phyloP scores from a whole-genome alignment of 2,113 vertebrate genomes.

The Coryphaenoides rupestris region DNA sequence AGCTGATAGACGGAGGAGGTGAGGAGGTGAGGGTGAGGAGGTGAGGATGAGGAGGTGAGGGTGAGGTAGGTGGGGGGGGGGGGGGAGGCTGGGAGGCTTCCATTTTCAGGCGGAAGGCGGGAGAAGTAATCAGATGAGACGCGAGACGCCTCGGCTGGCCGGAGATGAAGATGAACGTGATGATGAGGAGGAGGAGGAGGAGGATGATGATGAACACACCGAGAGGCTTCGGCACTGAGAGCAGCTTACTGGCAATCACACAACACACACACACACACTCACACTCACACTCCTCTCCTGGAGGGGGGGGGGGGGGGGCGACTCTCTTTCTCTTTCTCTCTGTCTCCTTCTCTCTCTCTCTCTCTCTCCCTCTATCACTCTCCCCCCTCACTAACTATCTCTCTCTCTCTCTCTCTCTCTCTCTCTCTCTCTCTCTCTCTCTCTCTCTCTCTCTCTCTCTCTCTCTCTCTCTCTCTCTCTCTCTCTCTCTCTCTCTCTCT shows the following conservation, averaged over 20 bases:
- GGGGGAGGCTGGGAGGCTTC: constrained; percentile 51
- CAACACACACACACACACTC: constrained; percentile 38
- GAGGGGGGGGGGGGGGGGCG: constrained; percentile 32
- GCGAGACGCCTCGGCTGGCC: constrained; percentile 35
- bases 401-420: too few relatives aligned
- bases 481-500: too few relatives aligned
- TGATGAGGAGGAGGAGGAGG: constrained; percentile 29
- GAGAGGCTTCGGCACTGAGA: constrained; percentile 26
- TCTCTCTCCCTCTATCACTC: too few relatives aligned
- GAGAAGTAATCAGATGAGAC: constrained; percentile 53
- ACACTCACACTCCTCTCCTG: constrained; percentile 7
- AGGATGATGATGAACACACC: too few relatives aligned
- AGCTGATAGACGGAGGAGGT: too few relatives aligned
- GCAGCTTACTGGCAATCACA: constrained; percentile 58
- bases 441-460: too few relatives aligned
- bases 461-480: too few relatives aligned
- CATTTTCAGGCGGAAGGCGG: constrained; percentile 45
- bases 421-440: too few relatives aligned
- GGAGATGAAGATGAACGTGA: constrained; percentile 56
- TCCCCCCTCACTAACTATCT: too few relatives aligned
- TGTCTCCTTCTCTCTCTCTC: too few relatives aligned
- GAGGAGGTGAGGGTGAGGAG: too few relatives aligned
- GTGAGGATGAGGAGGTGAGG: too few relatives aligned
- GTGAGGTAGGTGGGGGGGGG: constrained; percentile 34
- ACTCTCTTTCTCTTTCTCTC: constrained; percentile 23